Conservation (phyloP, 2,797 vertebrate species). For the Coilia nasus region DNA sequence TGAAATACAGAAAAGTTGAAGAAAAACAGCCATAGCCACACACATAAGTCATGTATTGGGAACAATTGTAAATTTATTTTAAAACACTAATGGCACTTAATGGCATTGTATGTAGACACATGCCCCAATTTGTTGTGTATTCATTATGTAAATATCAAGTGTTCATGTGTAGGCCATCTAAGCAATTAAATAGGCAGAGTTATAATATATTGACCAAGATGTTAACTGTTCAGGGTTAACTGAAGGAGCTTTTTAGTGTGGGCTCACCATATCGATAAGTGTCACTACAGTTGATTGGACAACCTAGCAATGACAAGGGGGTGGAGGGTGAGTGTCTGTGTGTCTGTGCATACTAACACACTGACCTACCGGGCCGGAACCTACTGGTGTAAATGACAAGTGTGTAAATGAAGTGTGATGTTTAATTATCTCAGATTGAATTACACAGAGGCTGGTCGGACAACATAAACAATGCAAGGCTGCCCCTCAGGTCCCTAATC, state of each 20-base stretch:
- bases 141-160: background rate
- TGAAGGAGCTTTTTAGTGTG: background rate
- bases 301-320: too few species aligned
- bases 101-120: background rate
- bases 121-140: background rate
- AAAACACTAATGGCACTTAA: background rate
- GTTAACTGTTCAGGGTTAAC: too few species aligned
- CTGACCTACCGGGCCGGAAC: background rate
- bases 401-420: background rate
- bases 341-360: background rate
- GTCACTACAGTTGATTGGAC: background rate
- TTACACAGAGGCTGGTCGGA: background rate
- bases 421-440: slow-evolving; percentile 15
- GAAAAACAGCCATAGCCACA: background rate
- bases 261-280: background rate
- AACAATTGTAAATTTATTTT: background rate
- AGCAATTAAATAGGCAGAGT: background rate
- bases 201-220: background rate
- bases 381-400: background rate
- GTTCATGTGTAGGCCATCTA: background rate
- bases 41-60: background rate
- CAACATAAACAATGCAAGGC: slow-evolving; percentile 12
- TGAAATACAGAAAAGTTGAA: too few species aligned
- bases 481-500: background rate
- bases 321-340: background rate